Percentiles rank a stretch among this genome's conserved stretches.
phyloP scores from a whole-genome alignment of 2,888 invertebrate species.

The Aromia moschata region DNA sequence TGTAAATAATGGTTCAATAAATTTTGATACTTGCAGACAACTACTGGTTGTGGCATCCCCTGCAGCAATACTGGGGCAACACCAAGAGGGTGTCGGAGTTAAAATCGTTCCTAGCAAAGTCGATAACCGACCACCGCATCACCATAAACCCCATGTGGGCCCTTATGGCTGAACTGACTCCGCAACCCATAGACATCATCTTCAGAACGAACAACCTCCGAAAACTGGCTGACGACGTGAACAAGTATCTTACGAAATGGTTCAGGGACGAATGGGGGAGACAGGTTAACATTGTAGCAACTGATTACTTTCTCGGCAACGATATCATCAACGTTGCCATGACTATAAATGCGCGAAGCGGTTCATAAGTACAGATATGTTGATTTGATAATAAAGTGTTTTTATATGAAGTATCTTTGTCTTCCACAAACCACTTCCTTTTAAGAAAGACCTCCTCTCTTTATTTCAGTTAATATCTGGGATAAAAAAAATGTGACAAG shows the following conservation, averaged over 20 bases:
- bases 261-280: slow-evolving; percentile 73
- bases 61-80: slow-evolving; percentile 75
- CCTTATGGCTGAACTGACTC: slow-evolving; percentile 80
- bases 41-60: slow-evolving; percentile 67
- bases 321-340: slow-evolving; percentile 76
- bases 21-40: slow-evolving; percentile 56
- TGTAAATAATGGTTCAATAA: too few species aligned
- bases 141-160: slow-evolving; percentile 67
- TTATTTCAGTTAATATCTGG: too few species aligned
- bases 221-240: slow-evolving; percentile 72
- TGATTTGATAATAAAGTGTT: slow-evolving; percentile 14
- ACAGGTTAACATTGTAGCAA: slow-evolving; percentile 76
- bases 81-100: slow-evolving; percentile 67
- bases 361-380: slow-evolving; percentile 7
- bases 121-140: slow-evolving; percentile 59
- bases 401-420: slow-evolving; percentile 5
- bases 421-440: neutral
- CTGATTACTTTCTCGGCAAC: slow-evolving; percentile 78
- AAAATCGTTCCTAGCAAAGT: slow-evolving; percentile 64
- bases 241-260: slow-evolving; percentile 75
- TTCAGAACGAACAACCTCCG: slow-evolving; percentile 71
- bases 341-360: slow-evolving; percentile 52
- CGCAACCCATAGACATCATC: slow-evolving; percentile 71
- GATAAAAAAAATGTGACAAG: too few species aligned
- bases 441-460: neutral